Evolutionary conservation across 2,888 invertebrate species (phyloP), one percentile per base, ranked within the genome.

Genomic region (Phyto melanocephala): DNA sequence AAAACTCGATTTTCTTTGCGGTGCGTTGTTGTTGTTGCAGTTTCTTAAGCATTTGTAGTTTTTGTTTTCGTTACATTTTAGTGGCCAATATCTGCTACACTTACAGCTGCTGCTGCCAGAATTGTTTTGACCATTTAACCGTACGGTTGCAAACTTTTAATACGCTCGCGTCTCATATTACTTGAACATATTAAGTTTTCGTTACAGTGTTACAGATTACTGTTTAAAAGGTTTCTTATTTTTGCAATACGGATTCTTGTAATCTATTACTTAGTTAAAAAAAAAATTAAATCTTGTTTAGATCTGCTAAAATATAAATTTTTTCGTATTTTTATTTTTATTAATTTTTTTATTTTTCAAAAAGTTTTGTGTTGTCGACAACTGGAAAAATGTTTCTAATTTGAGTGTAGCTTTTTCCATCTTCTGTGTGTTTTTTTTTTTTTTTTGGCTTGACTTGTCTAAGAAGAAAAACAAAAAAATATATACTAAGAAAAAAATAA

Each of bases 121-220:
- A 86, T 80, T 84, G 86, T 85, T 84, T 84, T 85, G 86, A 85
- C 85, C 85, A 85, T 85, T 85, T 84, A 86, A 81, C 83, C 85
- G 85, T 84, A 79, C 85, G 86, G 85, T 86, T 85, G 86, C 76
- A 76, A 68, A 81, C 67, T 76, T 81, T 78, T 71, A 70, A 63
- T 58, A 63, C 80, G 84, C 68, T 81, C 79, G 81, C 72, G 75
- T 45, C 56, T 71, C 2, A 15, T 54, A 6, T 1, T 33, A 52
- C 35, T 22, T 35, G 24, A 70, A 40, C 58, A 54, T 54, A 63
- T 76, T 28, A 28, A 13, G 54, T 60, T 68, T 47, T 50, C 58
- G 67, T 74, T 70, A 50, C 47, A 50, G 62, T 52, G 54, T 58
- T 58, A 67, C 35, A 42, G 50, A 37, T 50, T 50, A 15, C 1